phyloP scores from a whole-genome alignment of 2,888 invertebrate genomes.

The Neoaliturus tenellus region DNA sequence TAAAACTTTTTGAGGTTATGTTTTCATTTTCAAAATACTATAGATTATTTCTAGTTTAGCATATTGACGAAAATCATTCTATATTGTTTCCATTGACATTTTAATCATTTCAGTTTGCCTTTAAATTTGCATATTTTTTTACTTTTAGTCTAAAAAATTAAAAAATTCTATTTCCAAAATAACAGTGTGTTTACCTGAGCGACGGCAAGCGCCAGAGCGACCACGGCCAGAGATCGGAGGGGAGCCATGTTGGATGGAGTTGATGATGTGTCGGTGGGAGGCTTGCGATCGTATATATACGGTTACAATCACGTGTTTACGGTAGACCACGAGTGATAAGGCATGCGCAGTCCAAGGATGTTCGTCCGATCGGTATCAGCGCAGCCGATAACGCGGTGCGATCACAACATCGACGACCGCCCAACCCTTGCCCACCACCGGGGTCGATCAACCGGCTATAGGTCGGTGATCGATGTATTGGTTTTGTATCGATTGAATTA shows the following conservation, averaged over 20 bases:
- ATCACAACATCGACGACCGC: not conserved
- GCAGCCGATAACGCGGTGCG: not conserved
- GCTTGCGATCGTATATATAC: not conserved
- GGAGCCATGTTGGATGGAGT: not conserved
- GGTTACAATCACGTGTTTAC: not conserved
- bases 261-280: not conserved
- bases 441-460: too few relatives aligned
- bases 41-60: too few relatives aligned
- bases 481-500: too few relatives aligned
- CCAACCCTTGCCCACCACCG: too few relatives aligned
- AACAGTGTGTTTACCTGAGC: not conserved
- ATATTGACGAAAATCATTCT: too few relatives aligned
- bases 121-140: too few relatives aligned
- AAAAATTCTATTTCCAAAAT: not conserved
- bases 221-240: not conserved
- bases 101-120: too few relatives aligned
- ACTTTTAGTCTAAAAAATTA: not conserved
- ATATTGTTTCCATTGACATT: too few relatives aligned
- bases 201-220: not conserved
- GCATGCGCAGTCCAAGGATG: constrained; percentile 2
- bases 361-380: not conserved
- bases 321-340: not conserved
- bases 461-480: too few relatives aligned
- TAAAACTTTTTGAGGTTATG: too few relatives aligned
- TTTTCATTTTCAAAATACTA: too few relatives aligned